Conservation (phyloP, 2,113 vertebrate genomes). For the Phoxinus phoxinus region DNA sequence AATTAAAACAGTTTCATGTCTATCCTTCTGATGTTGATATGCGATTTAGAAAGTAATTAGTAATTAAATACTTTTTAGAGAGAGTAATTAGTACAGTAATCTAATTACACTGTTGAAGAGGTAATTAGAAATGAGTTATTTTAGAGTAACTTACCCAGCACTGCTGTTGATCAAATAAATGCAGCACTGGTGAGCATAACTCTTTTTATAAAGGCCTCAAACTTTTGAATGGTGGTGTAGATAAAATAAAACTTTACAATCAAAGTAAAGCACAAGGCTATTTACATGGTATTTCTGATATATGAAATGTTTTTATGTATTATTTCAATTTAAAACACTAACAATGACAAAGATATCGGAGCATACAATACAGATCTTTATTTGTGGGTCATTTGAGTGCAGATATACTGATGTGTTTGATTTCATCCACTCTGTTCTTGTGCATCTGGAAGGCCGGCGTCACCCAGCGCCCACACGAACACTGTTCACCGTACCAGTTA, state of each 20-base stretch:
- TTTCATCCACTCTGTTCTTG: conserved; percentile 90
- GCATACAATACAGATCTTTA: conserved; percentile 12
- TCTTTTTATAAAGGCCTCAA: no score
- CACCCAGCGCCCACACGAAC: conserved; percentile 94
- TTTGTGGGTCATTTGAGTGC: conserved; percentile 60
- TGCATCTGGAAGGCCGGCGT: conserved; percentile 95
- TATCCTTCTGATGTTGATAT: no score
- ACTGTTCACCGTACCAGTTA: conserved; percentile 92
- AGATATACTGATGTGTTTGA: conserved; percentile 69
- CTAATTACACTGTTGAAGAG: no score
- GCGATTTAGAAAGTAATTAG: no score
- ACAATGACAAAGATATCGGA: neutral
- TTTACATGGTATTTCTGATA: neutral
- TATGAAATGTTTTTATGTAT: neutral
- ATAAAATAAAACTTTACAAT: neutral
- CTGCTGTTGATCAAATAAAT: neutral
- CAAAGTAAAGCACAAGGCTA: neutral
- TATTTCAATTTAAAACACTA: neutral
- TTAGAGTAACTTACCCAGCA: no score
- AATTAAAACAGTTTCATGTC: no score
- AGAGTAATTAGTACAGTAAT: no score
- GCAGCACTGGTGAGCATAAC: neutral
- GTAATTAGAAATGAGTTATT: no score
- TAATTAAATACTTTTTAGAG: no score
- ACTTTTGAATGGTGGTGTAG: neutral